Conservation (phyloP, 2,888 invertebrate genomes). For the Brassicogethes aeneus region DNA sequence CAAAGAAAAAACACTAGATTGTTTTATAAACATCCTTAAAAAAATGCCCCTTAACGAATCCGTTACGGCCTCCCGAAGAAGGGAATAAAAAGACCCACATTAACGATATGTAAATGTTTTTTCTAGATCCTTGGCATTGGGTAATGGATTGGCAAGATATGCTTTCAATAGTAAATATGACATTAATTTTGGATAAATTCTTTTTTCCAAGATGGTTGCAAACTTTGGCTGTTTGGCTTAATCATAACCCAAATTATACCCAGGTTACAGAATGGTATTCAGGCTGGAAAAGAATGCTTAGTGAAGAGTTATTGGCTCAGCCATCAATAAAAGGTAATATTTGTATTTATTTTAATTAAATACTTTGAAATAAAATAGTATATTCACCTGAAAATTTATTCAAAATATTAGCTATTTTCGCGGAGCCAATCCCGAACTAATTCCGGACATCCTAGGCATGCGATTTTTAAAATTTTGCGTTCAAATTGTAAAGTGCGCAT, state of each 20-base stretch:
- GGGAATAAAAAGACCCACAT: conserved; percentile 64
- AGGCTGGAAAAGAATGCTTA: conserved; percentile 53
- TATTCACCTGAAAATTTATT: too few species aligned
- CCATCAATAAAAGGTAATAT: conserved; percentile 41
- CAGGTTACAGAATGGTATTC: conserved; percentile 85
- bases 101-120: conserved; percentile 56
- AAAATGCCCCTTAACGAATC: too few species aligned
- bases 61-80: too few species aligned
- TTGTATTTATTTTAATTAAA: not conserved
- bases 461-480: too few species aligned
- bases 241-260: conserved; percentile 79
- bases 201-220: conserved; percentile 93
- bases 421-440: too few species aligned
- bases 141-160: conserved; percentile 90
- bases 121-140: conserved; percentile 84
- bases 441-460: too few species aligned
- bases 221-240: conserved; percentile 81
- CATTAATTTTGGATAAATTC: conserved; percentile 71
- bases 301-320: conserved; percentile 45
- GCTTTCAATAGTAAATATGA: conserved; percentile 68
- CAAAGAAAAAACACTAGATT: too few species aligned
- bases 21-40: conserved; percentile 6
- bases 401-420: too few species aligned
- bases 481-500: too few species aligned
- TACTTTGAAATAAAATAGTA: too few species aligned